phyloP scores from a whole-genome alignment of 1,140 invertebrate species.

The Archegozetes longisetosus region DNA sequence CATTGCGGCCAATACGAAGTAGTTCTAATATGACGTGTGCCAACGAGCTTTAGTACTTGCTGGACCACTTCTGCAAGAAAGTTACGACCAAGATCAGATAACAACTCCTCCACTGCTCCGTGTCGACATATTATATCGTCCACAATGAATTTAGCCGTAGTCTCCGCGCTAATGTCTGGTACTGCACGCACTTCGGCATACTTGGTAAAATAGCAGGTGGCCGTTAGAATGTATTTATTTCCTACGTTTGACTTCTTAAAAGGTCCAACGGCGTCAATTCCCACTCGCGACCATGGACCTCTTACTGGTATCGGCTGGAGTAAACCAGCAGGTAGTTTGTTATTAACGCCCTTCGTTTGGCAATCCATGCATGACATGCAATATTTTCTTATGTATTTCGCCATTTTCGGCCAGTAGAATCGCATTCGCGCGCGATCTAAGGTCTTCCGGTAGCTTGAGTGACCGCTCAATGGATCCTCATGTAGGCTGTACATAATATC shows the following conservation, averaged over 20 bases:
- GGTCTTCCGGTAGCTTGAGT: slow-evolving; percentile 1
- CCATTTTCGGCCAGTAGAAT: slow-evolving; percentile 10
- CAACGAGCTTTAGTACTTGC: neutral
- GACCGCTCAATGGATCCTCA: slow-evolving; percentile 1
- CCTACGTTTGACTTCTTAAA: slow-evolving; percentile 17
- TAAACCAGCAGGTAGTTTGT: neutral
- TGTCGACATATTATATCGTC: slow-evolving; percentile 26
- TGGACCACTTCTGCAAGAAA: slow-evolving; percentile 7
- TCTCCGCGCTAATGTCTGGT: neutral
- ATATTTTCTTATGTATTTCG: neutral
- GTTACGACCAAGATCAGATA: slow-evolving; percentile 12
- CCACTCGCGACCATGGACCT: slow-evolving; percentile 19
- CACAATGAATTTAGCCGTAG: slow-evolving; percentile 20
- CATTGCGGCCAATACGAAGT: slow-evolving; percentile 20
- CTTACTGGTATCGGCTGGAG: slow-evolving; percentile 10
- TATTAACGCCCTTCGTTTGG: neutral
- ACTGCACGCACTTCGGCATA: slow-evolving; percentile 20
- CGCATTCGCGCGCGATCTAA: neutral
- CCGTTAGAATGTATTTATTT: slow-evolving; percentile 23
- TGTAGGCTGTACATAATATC: neutral
- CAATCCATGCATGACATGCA: slow-evolving; percentile 1
- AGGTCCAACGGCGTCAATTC: slow-evolving; percentile 24
- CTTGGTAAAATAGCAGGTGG: slow-evolving; percentile 23
- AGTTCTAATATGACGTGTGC: slow-evolving; percentile 17
- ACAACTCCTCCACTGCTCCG: slow-evolving; percentile 25